Evolutionary conservation across 2,797 vertebrate species (phyloP).

Genomic region (Myotis planiceps): DNA sequence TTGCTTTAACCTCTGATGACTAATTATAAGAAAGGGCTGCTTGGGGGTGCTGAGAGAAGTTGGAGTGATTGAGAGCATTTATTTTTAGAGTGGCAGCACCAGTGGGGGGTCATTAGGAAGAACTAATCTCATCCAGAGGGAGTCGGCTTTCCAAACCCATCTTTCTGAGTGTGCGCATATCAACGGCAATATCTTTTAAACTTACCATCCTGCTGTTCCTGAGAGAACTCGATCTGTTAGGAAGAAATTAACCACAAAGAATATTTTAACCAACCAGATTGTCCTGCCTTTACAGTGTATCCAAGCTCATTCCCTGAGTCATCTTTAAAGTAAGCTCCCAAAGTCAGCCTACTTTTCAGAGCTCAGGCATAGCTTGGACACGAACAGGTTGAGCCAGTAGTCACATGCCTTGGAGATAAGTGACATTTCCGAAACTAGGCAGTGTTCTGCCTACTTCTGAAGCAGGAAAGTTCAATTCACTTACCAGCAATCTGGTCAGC

Average conservation of each 20-base stretch:
- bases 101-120: constrained; percentile 45
- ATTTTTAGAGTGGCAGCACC: constrained; percentile 54
- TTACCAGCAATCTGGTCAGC: constrained; percentile 98
- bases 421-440: constrained; percentile 51
- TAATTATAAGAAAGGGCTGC: constrained; percentile 42
- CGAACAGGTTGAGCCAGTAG: constrained; percentile 68
- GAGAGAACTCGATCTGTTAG: constrained; percentile 91
- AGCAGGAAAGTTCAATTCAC: constrained; percentile 82
- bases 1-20: constrained; percentile 52
- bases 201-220: constrained; percentile 90
- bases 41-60: constrained; percentile 29
- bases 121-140: constrained; percentile 52
- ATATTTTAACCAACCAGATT: constrained; percentile 83
- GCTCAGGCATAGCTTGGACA: constrained; percentile 79
- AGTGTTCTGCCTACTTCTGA: constrained; percentile 47
- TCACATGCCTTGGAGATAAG: constrained; percentile 72
- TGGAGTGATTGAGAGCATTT: constrained; percentile 42
- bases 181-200: constrained; percentile 75
- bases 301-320: constrained; percentile 83
- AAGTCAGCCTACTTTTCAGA: constrained; percentile 70
- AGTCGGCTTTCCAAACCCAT: constrained; percentile 52
- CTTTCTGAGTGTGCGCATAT: constrained; percentile 62
- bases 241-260: constrained; percentile 89
- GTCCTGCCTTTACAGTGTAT: constrained; percentile 79
- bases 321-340: constrained; percentile 82